phyloP scores from a whole-genome alignment of 2,888 invertebrate genomes.

The Tuta absoluta region DNA sequence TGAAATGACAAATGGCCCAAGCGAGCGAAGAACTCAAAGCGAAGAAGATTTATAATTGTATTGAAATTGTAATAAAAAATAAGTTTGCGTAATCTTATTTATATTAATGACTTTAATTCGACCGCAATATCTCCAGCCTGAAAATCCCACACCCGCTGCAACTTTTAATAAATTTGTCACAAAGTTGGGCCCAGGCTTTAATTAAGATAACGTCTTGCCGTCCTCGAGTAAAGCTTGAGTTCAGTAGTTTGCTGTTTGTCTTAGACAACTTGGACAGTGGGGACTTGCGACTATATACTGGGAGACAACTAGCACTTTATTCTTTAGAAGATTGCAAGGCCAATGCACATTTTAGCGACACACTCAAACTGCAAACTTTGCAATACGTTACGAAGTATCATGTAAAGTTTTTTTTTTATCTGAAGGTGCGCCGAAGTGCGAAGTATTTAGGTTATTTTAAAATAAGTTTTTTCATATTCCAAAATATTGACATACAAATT shows the following conservation, averaged over 20 bases:
- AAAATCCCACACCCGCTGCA: conserved; percentile 32
- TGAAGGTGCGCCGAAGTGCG: no score
- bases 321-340: not conserved
- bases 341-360: not conserved
- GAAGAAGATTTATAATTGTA: no score
- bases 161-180: conserved; percentile 64
- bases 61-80: not conserved
- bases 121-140: not conserved
- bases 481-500: no score
- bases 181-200: conserved; percentile 59
- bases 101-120: not conserved
- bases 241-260: conserved; percentile 72
- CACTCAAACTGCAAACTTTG: no score
- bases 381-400: no score
- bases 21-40: no score
- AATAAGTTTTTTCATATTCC: no score
- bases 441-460: no score
- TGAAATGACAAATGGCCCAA: no score
- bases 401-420: no score
- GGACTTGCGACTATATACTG: conserved; percentile 66
- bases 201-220: conserved; percentile 68
- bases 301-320: conserved; percentile 45
- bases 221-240: conserved; percentile 52
- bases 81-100: not conserved
- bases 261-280: conserved; percentile 70